Evolutionary conservation across 2,113 vertebrate species (phyloP), one percentile per base, ranked within the genome.

Genomic region (Psephotus haematonotus): DNA sequence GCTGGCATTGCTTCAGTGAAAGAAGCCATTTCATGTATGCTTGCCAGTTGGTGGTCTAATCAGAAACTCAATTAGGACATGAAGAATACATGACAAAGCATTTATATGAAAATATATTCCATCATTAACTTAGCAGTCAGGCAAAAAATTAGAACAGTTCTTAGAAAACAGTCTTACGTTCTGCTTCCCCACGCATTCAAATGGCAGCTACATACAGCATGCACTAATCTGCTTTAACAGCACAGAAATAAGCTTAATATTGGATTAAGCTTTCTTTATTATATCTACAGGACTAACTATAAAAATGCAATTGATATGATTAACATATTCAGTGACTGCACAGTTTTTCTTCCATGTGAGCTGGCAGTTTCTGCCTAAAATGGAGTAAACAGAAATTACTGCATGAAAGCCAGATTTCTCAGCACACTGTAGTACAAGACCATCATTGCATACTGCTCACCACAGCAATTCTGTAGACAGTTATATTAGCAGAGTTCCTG

Each of bases 21-120:
- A 88, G 59, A 65, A 92, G 22, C 5, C 19, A 37, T 74, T 87
- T 81, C 17, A 43, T 33, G 31, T 77, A 31, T 4, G 25, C 49
- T 46, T 65, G 63, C 10, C 43, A 37, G 39, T 24, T 83, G 82
- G 92, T 74, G 63, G 41, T 83, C 47, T 59, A 81, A 25, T 74
- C 49, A 90, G 50, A 92, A 83, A 75, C n/a, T 81, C 74, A 64
- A 57, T 86, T 64, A 92, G 68, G 92, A 94, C 72, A 41, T 3
- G 37, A 96, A 88, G 88, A 95, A 90, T 49, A 83, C 8, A 78
- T 29, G 25, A 65, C 43, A 86, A 90, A 78, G 53, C 16, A 55
- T 69, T 78, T 37, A 69, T 75, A 92, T 82, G 69, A 92, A 96
- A 63, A 94, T 60, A 89, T 19, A 82, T 67, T 82, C 93, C 93